Percentiles rank a stretch among this genome's conserved stretches.
phyloP scores from a whole-genome alignment of 2,113 vertebrate genomes.

The Brienomyrus brachyistius region DNA sequence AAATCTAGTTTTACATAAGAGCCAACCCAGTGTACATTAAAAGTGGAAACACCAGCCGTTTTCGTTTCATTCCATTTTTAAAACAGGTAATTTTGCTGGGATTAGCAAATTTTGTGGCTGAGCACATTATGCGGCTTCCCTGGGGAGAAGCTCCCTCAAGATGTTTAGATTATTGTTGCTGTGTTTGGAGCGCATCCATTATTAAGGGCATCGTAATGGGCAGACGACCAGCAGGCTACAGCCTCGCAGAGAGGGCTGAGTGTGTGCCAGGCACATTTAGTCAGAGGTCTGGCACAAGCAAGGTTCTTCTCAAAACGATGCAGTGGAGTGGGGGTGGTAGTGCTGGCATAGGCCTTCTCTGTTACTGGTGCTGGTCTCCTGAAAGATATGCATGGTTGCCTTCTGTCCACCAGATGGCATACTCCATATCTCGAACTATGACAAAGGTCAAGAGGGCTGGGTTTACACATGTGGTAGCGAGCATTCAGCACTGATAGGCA shows the following conservation, averaged over 20 bases:
- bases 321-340: background rate
- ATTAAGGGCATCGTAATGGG: conserved; percentile 22
- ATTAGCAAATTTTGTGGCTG: conserved; percentile 38
- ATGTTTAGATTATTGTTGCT: conserved; percentile 43
- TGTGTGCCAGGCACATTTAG: background rate
- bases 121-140: conserved; percentile 41
- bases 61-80: background rate
- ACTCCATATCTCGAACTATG: background rate
- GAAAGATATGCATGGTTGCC: background rate
- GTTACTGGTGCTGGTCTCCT: background rate
- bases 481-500: background rate
- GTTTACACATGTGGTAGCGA: background rate
- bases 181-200: conserved; percentile 46
- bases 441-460: background rate
- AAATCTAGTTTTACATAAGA: conserved; percentile 25
- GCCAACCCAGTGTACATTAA: conserved; percentile 18
- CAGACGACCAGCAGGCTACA: conserved; percentile 35
- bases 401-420: background rate
- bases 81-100: conserved; percentile 16
- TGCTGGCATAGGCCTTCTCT: background rate
- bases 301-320: background rate
- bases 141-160: conserved; percentile 42
- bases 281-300: background rate
- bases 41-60: background rate
- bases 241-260: conserved; percentile 24